These are phyloP conservation scores for Diadumene lineata DNA, from an alignment of 92 coral and sea anemone species.

Conservation along the genomic window DNA sequence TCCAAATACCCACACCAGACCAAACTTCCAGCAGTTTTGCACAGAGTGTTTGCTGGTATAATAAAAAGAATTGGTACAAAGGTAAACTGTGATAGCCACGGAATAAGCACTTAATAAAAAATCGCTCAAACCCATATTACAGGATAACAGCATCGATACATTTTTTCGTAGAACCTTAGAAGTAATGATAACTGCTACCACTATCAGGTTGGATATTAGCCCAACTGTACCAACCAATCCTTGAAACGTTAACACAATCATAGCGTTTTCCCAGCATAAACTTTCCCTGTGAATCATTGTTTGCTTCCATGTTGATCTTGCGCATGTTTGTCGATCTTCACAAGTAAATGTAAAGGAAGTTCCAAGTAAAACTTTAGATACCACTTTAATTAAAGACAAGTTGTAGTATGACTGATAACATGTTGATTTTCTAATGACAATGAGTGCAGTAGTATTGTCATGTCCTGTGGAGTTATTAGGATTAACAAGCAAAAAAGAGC, in stretches of 20 bases:
- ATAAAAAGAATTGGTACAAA: not conserved
- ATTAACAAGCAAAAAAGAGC: not conserved
- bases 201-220: slow-evolving; percentile 15
- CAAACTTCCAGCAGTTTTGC: slow-evolving; percentile 19
- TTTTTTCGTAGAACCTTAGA: slow-evolving; percentile 8
- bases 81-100: slow-evolving; percentile 24
- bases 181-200: slow-evolving; percentile 7
- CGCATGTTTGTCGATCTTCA: not conserved
- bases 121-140: slow-evolving; percentile 46
- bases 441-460: too few relatives aligned
- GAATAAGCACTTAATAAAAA: slow-evolving; percentile 31
- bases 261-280: not conserved
- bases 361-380: too few relatives aligned
- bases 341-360: not conserved
- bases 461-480: too few relatives aligned
- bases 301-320: not conserved
- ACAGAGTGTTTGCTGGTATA: not conserved
- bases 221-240: not conserved
- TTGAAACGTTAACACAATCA: not conserved
- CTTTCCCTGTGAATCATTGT: not conserved
- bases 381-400: too few relatives aligned
- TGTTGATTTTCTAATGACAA: not conserved
- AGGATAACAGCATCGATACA: slow-evolving; percentile 27
- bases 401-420: too few relatives aligned
- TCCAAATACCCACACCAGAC: slow-evolving; percentile 32